Percentiles rank a stretch among this genome's conserved stretches.
Conservation (phyloP, 2,113 vertebrate species). For the Himantopus leucocephalus region DNA sequence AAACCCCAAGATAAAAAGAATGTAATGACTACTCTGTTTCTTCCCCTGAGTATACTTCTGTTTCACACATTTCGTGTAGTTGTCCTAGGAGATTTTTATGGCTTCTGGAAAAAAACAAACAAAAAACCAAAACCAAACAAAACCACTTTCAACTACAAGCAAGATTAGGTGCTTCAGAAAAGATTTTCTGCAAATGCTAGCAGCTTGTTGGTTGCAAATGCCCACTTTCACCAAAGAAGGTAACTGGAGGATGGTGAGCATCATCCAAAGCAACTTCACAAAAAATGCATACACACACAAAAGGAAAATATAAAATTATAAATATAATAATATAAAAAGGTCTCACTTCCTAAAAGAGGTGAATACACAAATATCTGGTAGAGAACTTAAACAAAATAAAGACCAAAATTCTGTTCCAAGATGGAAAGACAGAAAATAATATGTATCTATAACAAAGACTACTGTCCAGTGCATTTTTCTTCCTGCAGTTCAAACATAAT, state of each 20-base stretch:
- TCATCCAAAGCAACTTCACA: not conserved
- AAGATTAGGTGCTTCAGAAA: not conserved
- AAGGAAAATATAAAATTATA: not conserved
- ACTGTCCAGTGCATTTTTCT: not conserved
- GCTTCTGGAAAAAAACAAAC: not conserved
- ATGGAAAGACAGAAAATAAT: not conserved
- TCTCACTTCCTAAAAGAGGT: not conserved
- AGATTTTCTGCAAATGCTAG: not conserved
- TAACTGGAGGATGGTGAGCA: not conserved
- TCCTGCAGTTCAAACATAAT: not conserved
- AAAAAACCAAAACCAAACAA: not conserved
- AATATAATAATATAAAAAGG: not conserved
- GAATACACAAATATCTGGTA: not conserved
- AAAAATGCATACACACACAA: not conserved
- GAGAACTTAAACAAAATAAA: slow-evolving; percentile 4
- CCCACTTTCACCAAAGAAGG: not conserved
- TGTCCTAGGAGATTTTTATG: not conserved
- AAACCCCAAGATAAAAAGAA: not conserved
- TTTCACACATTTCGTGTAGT: not conserved
- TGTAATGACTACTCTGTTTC: not conserved
- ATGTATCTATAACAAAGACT: not conserved
- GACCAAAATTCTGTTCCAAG: not conserved
- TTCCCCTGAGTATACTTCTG: not conserved
- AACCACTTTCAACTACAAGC: not conserved
- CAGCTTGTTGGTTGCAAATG: not conserved